Base-by-base conservation (phyloP, 1,140 invertebrate species). In the Ostrea denselamellosa region DNA sequence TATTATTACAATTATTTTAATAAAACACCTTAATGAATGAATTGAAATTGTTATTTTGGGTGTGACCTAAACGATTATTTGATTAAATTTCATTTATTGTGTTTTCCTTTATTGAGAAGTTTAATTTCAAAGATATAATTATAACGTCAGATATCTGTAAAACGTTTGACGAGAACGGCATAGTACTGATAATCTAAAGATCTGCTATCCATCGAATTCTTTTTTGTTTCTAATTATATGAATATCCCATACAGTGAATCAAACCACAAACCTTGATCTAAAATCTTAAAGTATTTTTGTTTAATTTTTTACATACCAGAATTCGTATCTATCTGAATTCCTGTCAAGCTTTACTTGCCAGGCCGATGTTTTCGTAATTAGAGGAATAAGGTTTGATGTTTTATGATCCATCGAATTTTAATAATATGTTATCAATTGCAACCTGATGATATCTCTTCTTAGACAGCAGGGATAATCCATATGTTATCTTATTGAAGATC, bases 271-370 rank as follows among this genome's bases (percentile, higher is more conserved):
- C 68, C 68, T 77, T 77, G 68, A 77, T 77, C 68, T 77, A 77
- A 28, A 28, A 12, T 7, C 28, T 28, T 25, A 34, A 77, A 77
- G 28, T 77, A 28, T 34, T 77, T 28, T 14, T 10, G 10, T 34
- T 77, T 77, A 34, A 77, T 77, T 77, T 77, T 8, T 77, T 28
- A 34, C 25, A 77, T 28, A 28, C 68, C 68, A 77, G 28, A 34
- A 77, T 77, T 77, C 68, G 14, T 77, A 77, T 77, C 28, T 77
- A 77, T 77, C 68, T 77, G 28, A 77, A 77, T 77, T 77, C 68
- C 68, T 28, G 68, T 77, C 9, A 77, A 77, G 68, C 14, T 28
- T 34, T 28, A 9, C 68, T 34, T 28, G 68, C 68, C 28, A 25
- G 28, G 68, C 28, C 22, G 10, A 8, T 2, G 34, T 44, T 77